phyloP scores from a whole-genome alignment of 2,888 invertebrate genomes.

The Nasonovia ribisnigri region DNA sequence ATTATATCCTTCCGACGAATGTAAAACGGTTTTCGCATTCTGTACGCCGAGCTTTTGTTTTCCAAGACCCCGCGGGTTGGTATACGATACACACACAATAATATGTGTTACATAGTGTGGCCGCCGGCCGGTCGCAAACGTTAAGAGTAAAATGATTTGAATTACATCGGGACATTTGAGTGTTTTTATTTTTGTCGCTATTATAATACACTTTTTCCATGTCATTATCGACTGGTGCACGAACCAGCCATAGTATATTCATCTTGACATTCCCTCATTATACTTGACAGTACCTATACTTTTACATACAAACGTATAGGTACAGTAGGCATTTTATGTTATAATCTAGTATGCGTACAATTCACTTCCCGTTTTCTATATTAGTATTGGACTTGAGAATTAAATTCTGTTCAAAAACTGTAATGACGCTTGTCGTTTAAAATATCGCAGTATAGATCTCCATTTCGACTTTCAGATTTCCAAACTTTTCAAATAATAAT shows the following conservation, averaged over 20 bases:
- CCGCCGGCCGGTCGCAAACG: neutral
- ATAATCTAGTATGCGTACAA: neutral
- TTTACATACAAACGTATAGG: no score
- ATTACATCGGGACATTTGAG: neutral
- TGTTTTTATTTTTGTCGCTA: neutral
- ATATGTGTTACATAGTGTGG: neutral
- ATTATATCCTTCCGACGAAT: conserved; percentile 19
- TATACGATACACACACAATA: neutral
- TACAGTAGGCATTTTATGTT: neutral
- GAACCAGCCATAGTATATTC: neutral
- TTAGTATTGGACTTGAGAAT: neutral
- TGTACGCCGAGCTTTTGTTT: neutral
- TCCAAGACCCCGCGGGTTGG: neutral
- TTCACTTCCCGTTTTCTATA: neutral
- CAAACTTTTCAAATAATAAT: neutral
- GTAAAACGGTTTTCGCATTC: conserved; percentile 39
- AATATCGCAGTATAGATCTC: neutral
- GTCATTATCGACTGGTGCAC: neutral
- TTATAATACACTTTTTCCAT: neutral
- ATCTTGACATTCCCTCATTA: neutral
- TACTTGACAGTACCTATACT: neutral
- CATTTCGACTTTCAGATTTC: neutral
- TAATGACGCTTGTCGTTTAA: neutral
- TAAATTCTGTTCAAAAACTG: neutral
- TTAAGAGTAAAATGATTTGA: neutral